A percentile compares a stretch with the other conserved stretches of the same genome.
These are phyloP conservation scores for Sminthopsis crassicaudata DNA, from an alignment of 2,113 vertebrate genomes.

Conservation along the genomic window DNA sequence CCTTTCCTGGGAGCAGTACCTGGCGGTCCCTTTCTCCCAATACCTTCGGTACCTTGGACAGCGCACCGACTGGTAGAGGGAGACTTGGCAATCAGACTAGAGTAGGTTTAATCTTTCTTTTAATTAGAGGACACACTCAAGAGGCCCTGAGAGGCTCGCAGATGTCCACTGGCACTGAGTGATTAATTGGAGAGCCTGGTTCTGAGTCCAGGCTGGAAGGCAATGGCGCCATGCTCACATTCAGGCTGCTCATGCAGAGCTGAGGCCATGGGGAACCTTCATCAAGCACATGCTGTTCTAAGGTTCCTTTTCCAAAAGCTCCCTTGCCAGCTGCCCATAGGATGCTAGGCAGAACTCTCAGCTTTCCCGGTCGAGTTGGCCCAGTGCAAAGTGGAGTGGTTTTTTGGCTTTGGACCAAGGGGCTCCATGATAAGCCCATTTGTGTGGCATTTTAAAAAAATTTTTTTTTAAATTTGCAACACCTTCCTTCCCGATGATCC, in stretches of 20 bases:
- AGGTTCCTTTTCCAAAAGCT: neutral
- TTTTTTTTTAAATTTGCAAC: too few species aligned
- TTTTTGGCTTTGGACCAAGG: neutral
- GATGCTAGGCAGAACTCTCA: neutral
- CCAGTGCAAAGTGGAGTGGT: neutral
- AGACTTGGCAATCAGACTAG: slow-evolving; percentile 70
- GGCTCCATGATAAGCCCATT: neutral
- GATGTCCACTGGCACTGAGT: slow-evolving; percentile 62
- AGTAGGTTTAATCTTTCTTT: slow-evolving; percentile 78
- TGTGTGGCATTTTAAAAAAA: neutral
- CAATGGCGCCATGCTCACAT: slow-evolving; percentile 19
- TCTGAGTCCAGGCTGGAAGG: slow-evolving; percentile 33
- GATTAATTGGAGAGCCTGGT: slow-evolving; percentile 73
- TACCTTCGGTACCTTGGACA: neutral
- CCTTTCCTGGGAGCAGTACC: neutral
- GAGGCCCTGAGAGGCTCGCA: slow-evolving; percentile 73
- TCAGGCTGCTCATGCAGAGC: neutral
- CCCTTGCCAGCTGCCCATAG: neutral
- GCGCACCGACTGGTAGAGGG: slow-evolving; percentile 48
- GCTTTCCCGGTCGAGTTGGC: neutral
- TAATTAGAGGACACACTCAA: slow-evolving; percentile 78
- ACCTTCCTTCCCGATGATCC: neutral
- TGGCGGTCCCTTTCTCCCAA: neutral
- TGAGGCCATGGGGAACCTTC: neutral
- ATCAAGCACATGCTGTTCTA: neutral